A percentile compares a stretch with the other conserved stretches of the same genome.
Evolutionary conservation across 2,888 invertebrate species (phyloP).

Genomic region (Syrphus vitripennis): DNA sequence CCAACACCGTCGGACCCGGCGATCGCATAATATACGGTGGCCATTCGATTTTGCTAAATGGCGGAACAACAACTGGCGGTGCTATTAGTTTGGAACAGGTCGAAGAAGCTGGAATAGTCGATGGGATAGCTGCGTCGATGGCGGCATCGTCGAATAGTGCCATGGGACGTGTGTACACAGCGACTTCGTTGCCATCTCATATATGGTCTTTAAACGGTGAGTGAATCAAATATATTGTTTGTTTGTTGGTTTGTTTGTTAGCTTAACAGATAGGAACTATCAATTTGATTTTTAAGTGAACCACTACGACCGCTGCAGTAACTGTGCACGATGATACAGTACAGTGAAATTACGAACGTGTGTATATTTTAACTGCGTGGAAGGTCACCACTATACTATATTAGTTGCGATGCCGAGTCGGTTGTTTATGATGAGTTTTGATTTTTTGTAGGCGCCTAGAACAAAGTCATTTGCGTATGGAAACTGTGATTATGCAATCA

Average conservation of each 20-base stretch:
- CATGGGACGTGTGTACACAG: conserved; percentile 91
- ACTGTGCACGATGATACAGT: background rate
- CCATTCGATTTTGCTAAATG: conserved; percentile 87
- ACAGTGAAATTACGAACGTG: background rate
- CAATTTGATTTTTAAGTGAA: conserved; percentile 48
- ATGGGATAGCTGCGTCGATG: conserved; percentile 79
- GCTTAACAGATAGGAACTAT: conserved; percentile 44
- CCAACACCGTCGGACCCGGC: conserved; percentile 35
- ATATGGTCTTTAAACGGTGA: conserved; percentile 96
- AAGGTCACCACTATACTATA: conserved; percentile 17
- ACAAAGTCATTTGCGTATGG: conserved; percentile 23
- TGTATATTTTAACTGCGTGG: conserved; percentile 11
- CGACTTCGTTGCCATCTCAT: conserved; percentile 94
- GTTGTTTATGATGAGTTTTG: background rate
- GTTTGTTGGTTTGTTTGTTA: background rate
- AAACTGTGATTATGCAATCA: conserved; percentile 6
- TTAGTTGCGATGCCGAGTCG: background rate
- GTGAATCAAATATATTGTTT: conserved; percentile 79
- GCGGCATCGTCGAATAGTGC: conserved; percentile 81
- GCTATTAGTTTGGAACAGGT: conserved; percentile 62
- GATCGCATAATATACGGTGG: conserved; percentile 77
- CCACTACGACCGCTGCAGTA: background rate
- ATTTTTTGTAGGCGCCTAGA: conserved; percentile 16
- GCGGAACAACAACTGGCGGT: conserved; percentile 79
- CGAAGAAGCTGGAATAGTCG: conserved; percentile 76